These are phyloP conservation scores for Rhopilema esculentum DNA, from an alignment of 30 jellyfish, hydroid and myxozoan genomes.

Conservation along the genomic window DNA sequence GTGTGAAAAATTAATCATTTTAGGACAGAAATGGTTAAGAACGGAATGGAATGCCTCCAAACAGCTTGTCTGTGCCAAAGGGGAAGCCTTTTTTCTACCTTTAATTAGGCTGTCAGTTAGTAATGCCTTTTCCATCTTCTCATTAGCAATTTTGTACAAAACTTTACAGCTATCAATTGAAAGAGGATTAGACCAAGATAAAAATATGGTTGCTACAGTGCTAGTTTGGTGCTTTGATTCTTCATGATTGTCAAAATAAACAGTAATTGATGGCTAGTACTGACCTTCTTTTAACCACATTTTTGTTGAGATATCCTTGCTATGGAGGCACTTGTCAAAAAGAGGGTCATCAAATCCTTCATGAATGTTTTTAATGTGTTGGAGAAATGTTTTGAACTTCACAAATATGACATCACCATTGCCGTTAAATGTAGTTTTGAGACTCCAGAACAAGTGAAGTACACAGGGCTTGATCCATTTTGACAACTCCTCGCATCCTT, in stretches of 20 bases:
- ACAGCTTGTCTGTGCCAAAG: conserved; percentile 35
- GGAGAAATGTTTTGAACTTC: conserved; percentile 23
- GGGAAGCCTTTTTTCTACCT: conserved; percentile 31
- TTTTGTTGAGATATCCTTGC: conserved; percentile 1
- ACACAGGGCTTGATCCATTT: conserved; percentile 43
- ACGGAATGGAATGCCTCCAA: conserved; percentile 47
- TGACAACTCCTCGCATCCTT: conserved; percentile 5
- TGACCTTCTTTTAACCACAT: neutral
- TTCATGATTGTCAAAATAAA: neutral
- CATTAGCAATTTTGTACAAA: conserved; percentile 9
- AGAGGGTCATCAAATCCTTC: conserved; percentile 4
- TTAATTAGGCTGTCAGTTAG: neutral
- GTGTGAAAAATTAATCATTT: conserved; percentile 40
- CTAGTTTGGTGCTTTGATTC: neutral
- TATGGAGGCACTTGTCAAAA: conserved; percentile 34
- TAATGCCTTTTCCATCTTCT: conserved; percentile 1
- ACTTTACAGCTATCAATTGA: neutral
- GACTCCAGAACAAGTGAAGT: conserved; percentile 54
- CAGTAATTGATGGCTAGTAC: neutral
- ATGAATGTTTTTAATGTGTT: conserved; percentile 9
- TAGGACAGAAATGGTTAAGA: conserved; percentile 45
- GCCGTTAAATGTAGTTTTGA: conserved; percentile 33
- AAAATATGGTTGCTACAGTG: neutral
- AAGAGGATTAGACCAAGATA: neutral
- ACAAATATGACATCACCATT: conserved; percentile 44